Conservation (phyloP, 2,113 vertebrate species). For the Carassius carassius region DNA sequence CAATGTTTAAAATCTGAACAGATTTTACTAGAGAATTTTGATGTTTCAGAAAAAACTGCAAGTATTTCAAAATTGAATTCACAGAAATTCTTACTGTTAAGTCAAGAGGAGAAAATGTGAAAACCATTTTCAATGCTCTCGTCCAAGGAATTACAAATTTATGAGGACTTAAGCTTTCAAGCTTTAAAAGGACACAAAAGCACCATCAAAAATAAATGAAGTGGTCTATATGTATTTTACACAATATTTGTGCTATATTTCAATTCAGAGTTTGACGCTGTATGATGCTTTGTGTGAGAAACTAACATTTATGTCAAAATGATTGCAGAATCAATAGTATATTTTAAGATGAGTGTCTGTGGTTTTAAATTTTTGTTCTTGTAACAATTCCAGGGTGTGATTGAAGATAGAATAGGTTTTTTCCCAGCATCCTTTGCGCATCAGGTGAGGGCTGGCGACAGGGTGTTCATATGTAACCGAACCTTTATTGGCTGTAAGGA, state of each 20-base stretch:
- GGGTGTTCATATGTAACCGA: slow-evolving; percentile 87
- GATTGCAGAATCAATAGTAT: background rate
- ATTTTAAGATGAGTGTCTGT: background rate
- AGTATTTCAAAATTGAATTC: background rate
- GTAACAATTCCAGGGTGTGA: slow-evolving; percentile 81
- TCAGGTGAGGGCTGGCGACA: slow-evolving; percentile 82
- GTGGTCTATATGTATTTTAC: background rate
- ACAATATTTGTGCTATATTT: background rate
- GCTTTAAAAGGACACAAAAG: background rate
- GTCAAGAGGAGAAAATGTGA: background rate
- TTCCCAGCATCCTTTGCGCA: slow-evolving; percentile 95
- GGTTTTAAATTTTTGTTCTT: background rate
- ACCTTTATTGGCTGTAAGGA: slow-evolving; percentile 94
- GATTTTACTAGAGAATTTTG: too few species aligned
- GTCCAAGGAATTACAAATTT: background rate
- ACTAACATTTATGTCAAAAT: background rate
- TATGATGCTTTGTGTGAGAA: background rate
- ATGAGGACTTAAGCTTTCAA: background rate
- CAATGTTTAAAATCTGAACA: too few species aligned
- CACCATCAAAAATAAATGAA: background rate
- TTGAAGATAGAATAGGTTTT: slow-evolving; percentile 90
- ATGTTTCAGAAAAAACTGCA: too few species aligned
- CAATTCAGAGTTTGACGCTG: too few species aligned
- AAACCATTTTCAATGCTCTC: background rate
- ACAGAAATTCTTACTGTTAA: background rate